Conservation (phyloP, 37 sponge, comb jelly and placozoan species). For the Corticium candelabrum region DNA sequence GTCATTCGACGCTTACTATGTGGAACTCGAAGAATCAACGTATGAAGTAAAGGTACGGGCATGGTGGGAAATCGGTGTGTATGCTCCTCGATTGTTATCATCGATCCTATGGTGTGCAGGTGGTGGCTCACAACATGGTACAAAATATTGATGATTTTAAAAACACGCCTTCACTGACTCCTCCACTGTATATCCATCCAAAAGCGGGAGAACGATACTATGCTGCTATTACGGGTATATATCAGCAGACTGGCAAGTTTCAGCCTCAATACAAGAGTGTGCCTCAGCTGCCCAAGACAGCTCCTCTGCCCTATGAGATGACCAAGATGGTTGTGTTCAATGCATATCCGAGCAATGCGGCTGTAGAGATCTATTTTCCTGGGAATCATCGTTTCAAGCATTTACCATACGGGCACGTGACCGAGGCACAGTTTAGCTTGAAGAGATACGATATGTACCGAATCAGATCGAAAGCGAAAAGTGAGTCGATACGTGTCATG, state of each 20-base stretch:
- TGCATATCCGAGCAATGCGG: not conserved
- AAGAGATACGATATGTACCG: not conserved
- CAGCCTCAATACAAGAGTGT: not conserved
- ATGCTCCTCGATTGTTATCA: too few species aligned
- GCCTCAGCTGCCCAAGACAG: not conserved
- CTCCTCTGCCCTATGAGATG: not conserved
- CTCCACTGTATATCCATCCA: not conserved
- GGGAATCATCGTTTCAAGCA: not conserved
- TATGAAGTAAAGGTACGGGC: not conserved
- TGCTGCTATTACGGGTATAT: not conserved
- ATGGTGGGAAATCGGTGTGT: too few species aligned
- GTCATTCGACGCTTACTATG: not conserved
- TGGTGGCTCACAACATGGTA: not conserved
- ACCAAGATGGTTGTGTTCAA: not conserved
- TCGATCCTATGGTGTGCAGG: too few species aligned
- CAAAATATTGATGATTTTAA: not conserved
- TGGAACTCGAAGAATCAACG: not conserved
- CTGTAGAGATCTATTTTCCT: not conserved
- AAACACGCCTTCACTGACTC: not conserved
- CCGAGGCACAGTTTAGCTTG: not conserved
- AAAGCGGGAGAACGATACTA: not conserved
- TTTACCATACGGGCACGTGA: not conserved
- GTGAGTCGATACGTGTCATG: too few species aligned
- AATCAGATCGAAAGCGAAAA: not conserved
- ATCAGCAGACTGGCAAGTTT: not conserved